Conservation (phyloP, 1,140 invertebrate species). For the Hestina assimilis region DNA sequence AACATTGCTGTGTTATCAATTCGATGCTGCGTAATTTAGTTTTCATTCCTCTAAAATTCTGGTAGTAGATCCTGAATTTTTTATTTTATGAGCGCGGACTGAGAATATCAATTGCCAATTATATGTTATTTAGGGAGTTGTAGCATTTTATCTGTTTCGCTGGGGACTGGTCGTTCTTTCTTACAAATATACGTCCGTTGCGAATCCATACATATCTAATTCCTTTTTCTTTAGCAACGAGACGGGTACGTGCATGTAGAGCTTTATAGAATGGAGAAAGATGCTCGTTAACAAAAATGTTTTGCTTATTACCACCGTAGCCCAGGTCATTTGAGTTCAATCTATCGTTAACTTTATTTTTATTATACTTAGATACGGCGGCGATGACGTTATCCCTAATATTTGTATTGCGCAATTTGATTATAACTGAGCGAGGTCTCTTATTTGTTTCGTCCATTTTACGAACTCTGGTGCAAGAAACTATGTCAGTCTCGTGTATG, state of each 20-base stretch:
- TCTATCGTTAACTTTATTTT: not conserved
- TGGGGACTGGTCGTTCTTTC: constrained; percentile 7
- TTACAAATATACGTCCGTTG: constrained; percentile 14
- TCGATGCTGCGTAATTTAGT: constrained; percentile 30
- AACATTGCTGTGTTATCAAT: not conserved
- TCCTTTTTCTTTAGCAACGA: not conserved
- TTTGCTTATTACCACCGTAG: not conserved
- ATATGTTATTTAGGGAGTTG: constrained; percentile 3
- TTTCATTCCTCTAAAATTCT: constrained; percentile 33
- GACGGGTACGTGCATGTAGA: not conserved
- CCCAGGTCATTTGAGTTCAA: constrained; percentile 5
- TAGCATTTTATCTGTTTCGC: constrained; percentile 1
- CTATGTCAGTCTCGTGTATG: constrained; percentile 12
- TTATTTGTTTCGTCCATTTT: not conserved
- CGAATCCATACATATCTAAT: constrained; percentile 13
- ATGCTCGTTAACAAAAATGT: constrained; percentile 13
- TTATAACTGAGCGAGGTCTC: constrained; percentile 1
- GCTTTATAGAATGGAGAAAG: constrained; percentile 13
- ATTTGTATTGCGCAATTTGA: not conserved
- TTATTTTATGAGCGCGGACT: not conserved
- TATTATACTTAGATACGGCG: constrained; percentile 2
- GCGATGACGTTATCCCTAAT: constrained; percentile 5
- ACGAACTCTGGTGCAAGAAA: constrained; percentile 5
- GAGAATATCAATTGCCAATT: not conserved
- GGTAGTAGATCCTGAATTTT: constrained; percentile 36